Evolutionary conservation across 2,888 invertebrate genomes (phyloP), one percentile per base, ranked within the genome.

Genomic region (Lycia hirtaria): DNA sequence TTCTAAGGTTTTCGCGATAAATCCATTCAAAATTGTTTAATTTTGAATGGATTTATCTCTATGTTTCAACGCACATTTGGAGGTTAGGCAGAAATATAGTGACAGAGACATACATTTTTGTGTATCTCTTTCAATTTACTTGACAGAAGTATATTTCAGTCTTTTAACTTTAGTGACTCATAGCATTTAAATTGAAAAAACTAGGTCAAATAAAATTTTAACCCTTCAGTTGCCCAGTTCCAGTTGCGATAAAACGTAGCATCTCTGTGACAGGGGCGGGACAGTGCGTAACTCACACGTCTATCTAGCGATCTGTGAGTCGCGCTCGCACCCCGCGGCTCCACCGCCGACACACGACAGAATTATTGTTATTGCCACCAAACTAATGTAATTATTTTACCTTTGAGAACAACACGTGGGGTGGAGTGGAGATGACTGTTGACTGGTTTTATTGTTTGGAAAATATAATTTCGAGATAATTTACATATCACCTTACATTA

Each of bases 371-470:
- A 90, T 88, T 85, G 88, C 88, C 82, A 79, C 81, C 82, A 85
- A 85, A 89, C 82, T 87, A 85, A 88, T 86, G 88, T 89, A 88
- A 90, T 91, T 89, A 90, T 90, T 86, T 88, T 83, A 85, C 79
- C 71, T 76, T 71, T 59, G 47, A 22, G 76, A 73, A 78, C 71
- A 77, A 41, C n/a, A n/a, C n/a, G n/a, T n/a, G n/a, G 61, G 53
- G 47, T 54, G 65, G 54, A n/a, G 52, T 76, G 72, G 81, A 81
- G 75, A 48, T 15, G 57, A 28, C 3, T 12, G 22, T 38, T 22
- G 1, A 24, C n/a, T 4, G 0, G 7, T 17, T 35, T 14, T 2
- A 20, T 12, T 4, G 3, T 22, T 6, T 22, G 22, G 6, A 22
- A 22, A 22, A 22, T n/a, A n/a, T n/a, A n/a, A n/a, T n/a, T n/a